These are phyloP conservation scores for Zaprionus camerounensis DNA, from an alignment of 1,140 invertebrate species.

Conservation along the genomic window DNA sequence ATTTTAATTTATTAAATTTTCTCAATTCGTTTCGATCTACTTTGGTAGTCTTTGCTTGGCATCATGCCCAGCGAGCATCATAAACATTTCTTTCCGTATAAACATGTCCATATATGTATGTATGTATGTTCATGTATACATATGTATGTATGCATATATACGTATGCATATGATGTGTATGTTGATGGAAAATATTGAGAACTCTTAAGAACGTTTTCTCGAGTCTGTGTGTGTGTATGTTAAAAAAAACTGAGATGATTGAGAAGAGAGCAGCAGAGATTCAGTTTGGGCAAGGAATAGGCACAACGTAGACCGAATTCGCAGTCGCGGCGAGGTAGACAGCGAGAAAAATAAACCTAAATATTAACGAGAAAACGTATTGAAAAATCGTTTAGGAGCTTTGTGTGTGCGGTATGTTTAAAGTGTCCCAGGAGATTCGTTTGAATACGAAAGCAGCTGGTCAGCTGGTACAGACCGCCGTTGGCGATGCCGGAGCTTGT, in stretches of 20 bases:
- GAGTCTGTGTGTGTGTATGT: conserved; percentile 19
- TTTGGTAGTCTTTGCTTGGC: conserved; percentile 48
- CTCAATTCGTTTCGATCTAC: neutral
- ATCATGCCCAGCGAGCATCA: conserved; percentile 54
- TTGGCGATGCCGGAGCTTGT: conserved; percentile 39
- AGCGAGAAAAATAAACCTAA: conserved; percentile 13
- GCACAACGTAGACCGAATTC: conserved; percentile 28
- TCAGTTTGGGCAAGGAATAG: conserved; percentile 64
- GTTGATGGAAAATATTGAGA: conserved; percentile 43
- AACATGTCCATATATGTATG: too few relatives aligned
- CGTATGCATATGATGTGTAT: neutral
- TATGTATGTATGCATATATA: neutral
- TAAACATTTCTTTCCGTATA: conserved; percentile 38
- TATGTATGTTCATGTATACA: too few relatives aligned
- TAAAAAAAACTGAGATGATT: neutral
- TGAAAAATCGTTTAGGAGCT: neutral
- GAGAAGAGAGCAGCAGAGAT: conserved; percentile 10
- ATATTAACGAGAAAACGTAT: conserved; percentile 19
- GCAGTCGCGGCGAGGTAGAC: conserved; percentile 11
- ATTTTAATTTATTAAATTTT: neutral
- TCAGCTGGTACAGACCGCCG: conserved; percentile 9
- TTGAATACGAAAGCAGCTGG: conserved; percentile 61
- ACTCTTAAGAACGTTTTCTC: conserved; percentile 41
- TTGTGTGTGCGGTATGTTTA: conserved; percentile 67
- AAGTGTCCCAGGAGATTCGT: conserved; percentile 81